Base-by-base conservation (phyloP, 2,113 vertebrate genomes). In the Camelus dromedarius region DNA sequence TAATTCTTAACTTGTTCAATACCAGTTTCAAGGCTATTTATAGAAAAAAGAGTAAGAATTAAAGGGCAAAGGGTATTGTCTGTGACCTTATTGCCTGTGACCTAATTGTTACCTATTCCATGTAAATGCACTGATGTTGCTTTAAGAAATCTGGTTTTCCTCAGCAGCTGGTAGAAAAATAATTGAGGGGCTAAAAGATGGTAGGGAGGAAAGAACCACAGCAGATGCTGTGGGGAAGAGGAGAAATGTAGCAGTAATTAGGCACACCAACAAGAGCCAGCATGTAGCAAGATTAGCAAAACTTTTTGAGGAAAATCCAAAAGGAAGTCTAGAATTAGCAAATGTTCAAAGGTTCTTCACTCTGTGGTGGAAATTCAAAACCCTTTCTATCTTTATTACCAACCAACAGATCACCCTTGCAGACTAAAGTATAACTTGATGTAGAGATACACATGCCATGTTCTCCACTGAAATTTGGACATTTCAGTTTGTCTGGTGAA, bases 71-170 rank as follows among this genome's bases (percentile, higher is more conserved):
- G 16, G 4, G 1, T 82, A 81, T 3, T 42, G 38, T 42, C 38
- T 42, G 38, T 42, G 38, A 42, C 24, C 76, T 80, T 73, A 93
- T 86, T 90, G 79, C 89, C 72, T 26, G 14, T 73, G 35, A 42
- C 82, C 18, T 30, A 24, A 16, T 79, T 72, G 28, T 93, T 88
- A 70, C 62, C 62, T 96, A 50, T 69, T 19, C 67, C 30, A 76
- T 56, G 58, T 72, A 89, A 83, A 86, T 52, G 18, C 35, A 76
- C 32, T 82, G 20, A 83, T 88, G 70, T 30, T 89, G 48, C 73
- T 82, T 89, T 81, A 92, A 92, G 79, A 86, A 81, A 86, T 56
- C 30, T 80, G 14, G 28, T 66, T 89, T 89, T 92, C 50, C 42
- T 89, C 38, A 90, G 52, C 4, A 81, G 32, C 67, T 58, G 64